These are phyloP conservation scores for Gorsachius goisagi DNA, from an alignment of 2,113 vertebrate species.

Conservation along the genomic window DNA sequence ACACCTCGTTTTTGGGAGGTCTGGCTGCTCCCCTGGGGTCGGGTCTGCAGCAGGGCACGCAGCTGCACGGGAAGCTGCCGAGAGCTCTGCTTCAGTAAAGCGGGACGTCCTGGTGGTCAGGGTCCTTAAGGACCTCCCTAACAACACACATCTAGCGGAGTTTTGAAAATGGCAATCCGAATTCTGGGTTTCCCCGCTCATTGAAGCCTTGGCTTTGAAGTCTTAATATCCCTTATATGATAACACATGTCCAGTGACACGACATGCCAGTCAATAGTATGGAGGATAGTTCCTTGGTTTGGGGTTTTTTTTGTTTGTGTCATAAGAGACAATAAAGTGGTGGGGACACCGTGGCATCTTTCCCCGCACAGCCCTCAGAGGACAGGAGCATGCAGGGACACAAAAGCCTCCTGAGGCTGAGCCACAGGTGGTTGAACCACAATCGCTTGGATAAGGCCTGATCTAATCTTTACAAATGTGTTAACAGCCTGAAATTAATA, in stretches of 20 bases:
- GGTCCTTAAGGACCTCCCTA: neutral
- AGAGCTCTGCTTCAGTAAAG: conserved; percentile 29
- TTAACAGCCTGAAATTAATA: conserved; percentile 27
- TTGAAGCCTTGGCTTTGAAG: neutral
- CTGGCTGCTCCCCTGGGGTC: conserved; percentile 23
- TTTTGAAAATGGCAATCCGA: neutral
- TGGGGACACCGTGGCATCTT: neutral
- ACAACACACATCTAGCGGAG: neutral
- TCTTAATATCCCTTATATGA: neutral
- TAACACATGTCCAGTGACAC: neutral
- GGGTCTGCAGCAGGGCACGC: neutral
- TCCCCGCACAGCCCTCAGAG: neutral
- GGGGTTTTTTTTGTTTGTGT: neutral
- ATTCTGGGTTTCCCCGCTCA: neutral
- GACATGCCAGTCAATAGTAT: neutral
- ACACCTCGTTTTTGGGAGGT: neutral
- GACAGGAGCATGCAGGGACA: neutral
- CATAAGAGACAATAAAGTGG: neutral
- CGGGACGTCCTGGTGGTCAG: neutral
- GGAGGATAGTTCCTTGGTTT: neutral
- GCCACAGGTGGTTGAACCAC: neutral
- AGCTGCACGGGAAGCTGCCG: conserved; percentile 49
- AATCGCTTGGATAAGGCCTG: neutral
- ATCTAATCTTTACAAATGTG: conserved; percentile 19
- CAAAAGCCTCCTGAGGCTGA: neutral